Conservation (phyloP, 2,113 vertebrate species). For the Parotia lawesii region DNA sequence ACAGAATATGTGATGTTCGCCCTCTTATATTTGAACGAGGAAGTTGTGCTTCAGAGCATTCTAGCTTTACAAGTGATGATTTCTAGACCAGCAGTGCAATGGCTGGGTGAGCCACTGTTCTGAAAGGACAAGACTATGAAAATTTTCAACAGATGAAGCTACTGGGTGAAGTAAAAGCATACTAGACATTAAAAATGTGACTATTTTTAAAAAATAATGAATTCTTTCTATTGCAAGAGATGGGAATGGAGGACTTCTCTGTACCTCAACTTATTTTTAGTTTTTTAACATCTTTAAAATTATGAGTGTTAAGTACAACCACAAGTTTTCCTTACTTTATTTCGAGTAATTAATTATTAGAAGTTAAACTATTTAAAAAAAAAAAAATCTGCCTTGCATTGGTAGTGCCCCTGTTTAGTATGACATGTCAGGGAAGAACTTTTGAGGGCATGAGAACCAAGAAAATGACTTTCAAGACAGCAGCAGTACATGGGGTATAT, state of each 20-base stretch:
- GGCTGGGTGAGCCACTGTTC: neutral
- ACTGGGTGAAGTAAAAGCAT: neutral
- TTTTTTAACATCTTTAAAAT: neutral
- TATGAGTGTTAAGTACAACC: neutral
- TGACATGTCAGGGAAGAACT: neutral
- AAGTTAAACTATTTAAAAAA: neutral
- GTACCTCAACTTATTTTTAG: neutral
- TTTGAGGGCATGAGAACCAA: neutral
- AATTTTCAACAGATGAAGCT: neutral
- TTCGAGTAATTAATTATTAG: neutral
- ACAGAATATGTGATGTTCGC: neutral
- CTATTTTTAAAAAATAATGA: fast-evolving
- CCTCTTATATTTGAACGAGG: neutral
- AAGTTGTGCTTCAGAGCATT: neutral
- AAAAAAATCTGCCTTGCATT: neutral
- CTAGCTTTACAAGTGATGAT: neutral
- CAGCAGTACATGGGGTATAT: neutral
- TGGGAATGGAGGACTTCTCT: neutral
- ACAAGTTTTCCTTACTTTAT: neutral
- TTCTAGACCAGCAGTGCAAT: neutral
- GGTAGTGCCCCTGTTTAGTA: neutral
- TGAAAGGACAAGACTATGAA: neutral
- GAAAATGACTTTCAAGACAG: neutral
- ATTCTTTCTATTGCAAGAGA: neutral
- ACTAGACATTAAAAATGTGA: neutral